Evolutionary conservation across 2,888 invertebrate genomes (phyloP).

Genomic region (Yponomeuta malinellus): DNA sequence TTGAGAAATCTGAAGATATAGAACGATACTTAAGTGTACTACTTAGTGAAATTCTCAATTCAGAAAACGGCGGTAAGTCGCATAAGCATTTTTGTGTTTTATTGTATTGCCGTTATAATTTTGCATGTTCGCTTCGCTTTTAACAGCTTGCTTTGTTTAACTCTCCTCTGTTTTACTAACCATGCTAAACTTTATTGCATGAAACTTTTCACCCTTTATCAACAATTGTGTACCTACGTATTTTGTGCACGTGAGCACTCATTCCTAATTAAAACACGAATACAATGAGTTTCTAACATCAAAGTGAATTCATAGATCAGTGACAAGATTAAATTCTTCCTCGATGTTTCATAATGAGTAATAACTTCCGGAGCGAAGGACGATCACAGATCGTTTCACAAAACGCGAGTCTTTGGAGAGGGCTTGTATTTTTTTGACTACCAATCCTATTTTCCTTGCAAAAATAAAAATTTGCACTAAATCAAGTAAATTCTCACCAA

Average conservation of each 20-base stretch:
- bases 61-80: constrained; percentile 6
- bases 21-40: no score
- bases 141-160: constrained; percentile 30
- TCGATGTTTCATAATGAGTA: constrained; percentile 28
- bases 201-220: background rate
- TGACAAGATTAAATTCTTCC: constrained; percentile 62
- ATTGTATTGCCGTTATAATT: constrained; percentile 25
- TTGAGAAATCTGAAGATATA: no score
- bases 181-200: background rate
- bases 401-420: no score
- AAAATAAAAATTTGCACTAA: no score
- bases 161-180: constrained; percentile 9
- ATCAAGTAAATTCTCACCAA: background rate
- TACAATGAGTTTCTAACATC: no score
- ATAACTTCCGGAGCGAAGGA: no score
- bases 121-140: constrained; percentile 53
- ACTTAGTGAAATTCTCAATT: no score
- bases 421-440: no score
- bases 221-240: background rate
- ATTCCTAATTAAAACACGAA: no score
- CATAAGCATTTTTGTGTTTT: constrained; percentile 4
- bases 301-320: constrained; percentile 39
- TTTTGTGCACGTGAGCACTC: no score
- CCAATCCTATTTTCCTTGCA: no score
- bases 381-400: no score